Conservation (phyloP, 2,797 vertebrate species). For the Sebastes reedi region DNA sequence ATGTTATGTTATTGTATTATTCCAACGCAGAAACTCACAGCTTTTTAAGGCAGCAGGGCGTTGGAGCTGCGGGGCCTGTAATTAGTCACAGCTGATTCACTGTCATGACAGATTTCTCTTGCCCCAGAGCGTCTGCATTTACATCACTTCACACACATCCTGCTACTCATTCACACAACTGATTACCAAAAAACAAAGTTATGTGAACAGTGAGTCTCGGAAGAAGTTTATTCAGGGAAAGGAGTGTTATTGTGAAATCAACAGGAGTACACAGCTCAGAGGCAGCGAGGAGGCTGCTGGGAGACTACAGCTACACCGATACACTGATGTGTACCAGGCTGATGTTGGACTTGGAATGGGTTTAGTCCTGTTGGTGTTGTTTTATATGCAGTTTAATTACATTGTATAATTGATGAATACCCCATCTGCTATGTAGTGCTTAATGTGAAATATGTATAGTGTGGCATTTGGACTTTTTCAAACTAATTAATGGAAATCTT, state of each 20-base stretch:
- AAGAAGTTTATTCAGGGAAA: slow-evolving; percentile 24
- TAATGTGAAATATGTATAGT: background rate
- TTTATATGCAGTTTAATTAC: background rate
- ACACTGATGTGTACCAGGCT: background rate
- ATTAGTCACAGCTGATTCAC: slow-evolving; percentile 68
- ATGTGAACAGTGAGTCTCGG: slow-evolving; percentile 28
- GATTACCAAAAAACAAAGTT: slow-evolving; percentile 66
- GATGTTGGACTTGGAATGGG: background rate
- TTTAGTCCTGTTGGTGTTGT: background rate
- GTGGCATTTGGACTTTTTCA: background rate
- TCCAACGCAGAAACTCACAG: slow-evolving; percentile 10
- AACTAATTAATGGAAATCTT: background rate
- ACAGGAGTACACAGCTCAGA: slow-evolving; percentile 53
- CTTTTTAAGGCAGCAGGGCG: slow-evolving; percentile 39
- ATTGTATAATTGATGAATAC: background rate
- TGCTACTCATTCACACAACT: slow-evolving; percentile 59
- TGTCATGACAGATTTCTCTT: slow-evolving; percentile 57
- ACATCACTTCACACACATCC: slow-evolving; percentile 54
- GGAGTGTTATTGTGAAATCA: slow-evolving; percentile 42
- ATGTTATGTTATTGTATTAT: slow-evolving; percentile 25
- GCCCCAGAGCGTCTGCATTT: slow-evolving; percentile 47
- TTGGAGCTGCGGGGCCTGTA: slow-evolving; percentile 68
- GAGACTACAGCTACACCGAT: background rate
- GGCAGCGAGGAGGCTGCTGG: slow-evolving; percentile 34
- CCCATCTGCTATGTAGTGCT: background rate